Evolutionary conservation across 2,888 invertebrate genomes (phyloP), one percentile per base, ranked within the genome.

Genomic region (Aelia acuminata): DNA sequence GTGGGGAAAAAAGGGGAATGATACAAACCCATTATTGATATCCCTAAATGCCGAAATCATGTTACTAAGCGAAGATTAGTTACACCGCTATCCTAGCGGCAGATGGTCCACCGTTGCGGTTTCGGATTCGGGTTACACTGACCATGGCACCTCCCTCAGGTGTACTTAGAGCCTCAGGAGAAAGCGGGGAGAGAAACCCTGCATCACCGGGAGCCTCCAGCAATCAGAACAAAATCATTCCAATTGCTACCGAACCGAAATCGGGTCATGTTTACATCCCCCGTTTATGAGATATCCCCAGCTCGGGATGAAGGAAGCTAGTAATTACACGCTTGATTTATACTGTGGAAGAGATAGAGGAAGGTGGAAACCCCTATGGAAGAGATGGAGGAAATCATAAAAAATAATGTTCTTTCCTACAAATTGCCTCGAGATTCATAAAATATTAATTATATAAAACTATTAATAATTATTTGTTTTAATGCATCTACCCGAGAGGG

Each of bases 151-250:
- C 57, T 57, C 57, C 57, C 57, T 57, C 57, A 26, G 13, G 13
- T 57, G 57, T 57, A 26, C 26, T 57, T 57, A 57, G n/a, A n/a
- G 57, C 15, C 26, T 26, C 26, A 10, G 15, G 57, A 57, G 57
- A 57, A 57, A 57, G 57, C 57, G 3, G 26, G 57, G 57, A 10
- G 57, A 10, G 53, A 53, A 53, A 53, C 53, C 53, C 53, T n/a
- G n/a, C 53, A 53, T 53, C 53, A 53, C n/a, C 15, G 15, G 57
- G 2, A 57, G 57, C 13, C n/a, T 15, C 3, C 26, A 7, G 26
- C 57, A 57, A 57, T 57, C 57, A 57, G 26, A 26, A 57, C 57
- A 57, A 57, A 57, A 57, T 57, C 57, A 15, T 57, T 57, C 26
- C 26, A 13, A 57, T n/a, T 13, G 26, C 57, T 57, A 57, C 57